A percentile compares a stretch with the other conserved stretches of the same genome.
Conservation (phyloP, 2,888 invertebrate genomes). For the Ypsolopha scabrella region DNA sequence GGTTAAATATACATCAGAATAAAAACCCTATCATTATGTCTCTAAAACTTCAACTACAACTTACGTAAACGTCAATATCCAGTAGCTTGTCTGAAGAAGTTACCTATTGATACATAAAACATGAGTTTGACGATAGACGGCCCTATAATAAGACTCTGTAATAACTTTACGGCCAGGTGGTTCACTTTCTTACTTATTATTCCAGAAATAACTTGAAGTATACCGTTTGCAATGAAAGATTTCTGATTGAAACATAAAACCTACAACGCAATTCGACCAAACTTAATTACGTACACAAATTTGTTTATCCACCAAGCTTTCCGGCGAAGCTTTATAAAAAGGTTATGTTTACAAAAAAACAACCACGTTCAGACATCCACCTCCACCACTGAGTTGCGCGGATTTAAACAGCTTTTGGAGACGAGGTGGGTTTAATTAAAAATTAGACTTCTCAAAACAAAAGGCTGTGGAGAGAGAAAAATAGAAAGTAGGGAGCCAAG, state of each 20-base stretch:
- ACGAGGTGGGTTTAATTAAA: slow-evolving; percentile 37
- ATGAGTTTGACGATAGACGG: too few species aligned
- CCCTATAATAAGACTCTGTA: too few species aligned
- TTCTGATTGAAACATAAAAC: background rate
- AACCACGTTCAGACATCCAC: background rate
- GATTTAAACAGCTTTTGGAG: slow-evolving; percentile 2
- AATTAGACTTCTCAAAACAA: slow-evolving; percentile 48
- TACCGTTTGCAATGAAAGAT: background rate
- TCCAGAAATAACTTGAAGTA: too few species aligned
- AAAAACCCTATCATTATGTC: too few species aligned
- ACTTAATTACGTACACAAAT: background rate
- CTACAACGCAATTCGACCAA: background rate
- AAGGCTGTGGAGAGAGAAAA: slow-evolving; percentile 17
- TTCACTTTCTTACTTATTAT: too few species aligned
- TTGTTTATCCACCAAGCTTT: background rate
- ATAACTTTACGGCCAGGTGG: too few species aligned
- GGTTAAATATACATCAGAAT: too few species aligned
- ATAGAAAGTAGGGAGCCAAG: background rate
- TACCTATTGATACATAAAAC: too few species aligned
- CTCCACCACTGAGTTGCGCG: background rate
- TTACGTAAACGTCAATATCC: too few species aligned
- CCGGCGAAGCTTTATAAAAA: background rate
- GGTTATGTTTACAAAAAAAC: background rate
- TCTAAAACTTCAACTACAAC: too few species aligned
- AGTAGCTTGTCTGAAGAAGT: too few species aligned